phyloP scores from a whole-genome alignment of 2,888 invertebrate species.

The Morinoia aosen region DNA sequence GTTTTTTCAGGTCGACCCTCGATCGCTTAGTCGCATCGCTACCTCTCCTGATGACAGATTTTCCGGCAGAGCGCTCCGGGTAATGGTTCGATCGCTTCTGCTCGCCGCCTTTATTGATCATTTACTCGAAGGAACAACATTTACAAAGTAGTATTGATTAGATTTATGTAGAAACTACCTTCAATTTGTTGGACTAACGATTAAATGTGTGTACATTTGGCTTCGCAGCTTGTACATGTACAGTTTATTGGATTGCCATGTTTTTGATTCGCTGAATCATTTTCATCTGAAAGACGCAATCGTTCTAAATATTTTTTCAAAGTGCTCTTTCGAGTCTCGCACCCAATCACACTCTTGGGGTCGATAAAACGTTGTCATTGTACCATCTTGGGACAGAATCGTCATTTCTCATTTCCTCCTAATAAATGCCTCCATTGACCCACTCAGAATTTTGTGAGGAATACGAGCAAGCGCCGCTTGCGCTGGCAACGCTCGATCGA shows the following conservation, averaged over 20 bases:
- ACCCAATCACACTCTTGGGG: neutral
- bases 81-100: constrained; percentile 32
- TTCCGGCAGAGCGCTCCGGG: constrained; percentile 12
- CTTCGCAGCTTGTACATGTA: neutral
- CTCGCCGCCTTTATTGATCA: constrained; percentile 24
- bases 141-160: neutral
- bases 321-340: neutral
- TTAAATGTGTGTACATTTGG: neutral
- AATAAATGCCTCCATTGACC: constrained; percentile 48
- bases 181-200: neutral
- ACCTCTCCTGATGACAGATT: constrained; percentile 49
- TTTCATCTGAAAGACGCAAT: neutral
- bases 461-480: neutral
- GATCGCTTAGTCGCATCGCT: constrained; percentile 51
- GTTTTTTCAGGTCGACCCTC: neutral
- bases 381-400: constrained; percentile 49
- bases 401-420: constrained; percentile 50
- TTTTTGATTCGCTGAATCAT: neutral
- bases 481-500: neutral
- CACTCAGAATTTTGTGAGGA: neutral
- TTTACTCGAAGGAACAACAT: constrained; percentile 37
- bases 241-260: neutral
- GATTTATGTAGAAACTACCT: neutral
- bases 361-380: constrained; percentile 24
- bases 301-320: neutral